Evolutionary conservation across 1,140 invertebrate genomes (phyloP).

Genomic region (Diabrotica virgifera): DNA sequence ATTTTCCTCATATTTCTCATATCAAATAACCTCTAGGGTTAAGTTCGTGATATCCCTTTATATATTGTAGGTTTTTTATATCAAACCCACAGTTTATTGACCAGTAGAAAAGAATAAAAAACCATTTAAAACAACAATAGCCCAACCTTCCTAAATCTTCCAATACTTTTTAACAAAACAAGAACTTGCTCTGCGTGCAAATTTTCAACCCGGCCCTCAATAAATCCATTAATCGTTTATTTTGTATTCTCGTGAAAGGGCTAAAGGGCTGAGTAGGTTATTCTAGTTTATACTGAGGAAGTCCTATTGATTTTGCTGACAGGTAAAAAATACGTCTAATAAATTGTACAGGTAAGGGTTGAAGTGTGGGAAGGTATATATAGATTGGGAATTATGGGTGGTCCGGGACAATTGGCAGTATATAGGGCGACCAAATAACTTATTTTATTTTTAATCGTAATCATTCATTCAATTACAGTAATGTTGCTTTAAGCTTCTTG

Average conservation of each 20-base stretch:
- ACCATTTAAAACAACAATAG: no score
- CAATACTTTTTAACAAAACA: neutral
- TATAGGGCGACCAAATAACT: no score
- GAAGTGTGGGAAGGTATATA: conserved; percentile 1
- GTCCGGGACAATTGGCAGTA: neutral
- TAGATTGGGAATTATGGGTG: conserved; percentile 1
- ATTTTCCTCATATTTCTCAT: no score
- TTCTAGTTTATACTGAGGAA: neutral
- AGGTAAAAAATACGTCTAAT: conserved; percentile 2
- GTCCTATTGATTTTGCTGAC: neutral
- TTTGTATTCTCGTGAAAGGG: neutral
- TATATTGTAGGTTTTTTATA: no score
- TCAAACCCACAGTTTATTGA: no score
- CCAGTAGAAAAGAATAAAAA: no score
- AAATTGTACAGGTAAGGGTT: neutral
- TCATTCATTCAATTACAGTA: no score
- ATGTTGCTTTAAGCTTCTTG: no score
- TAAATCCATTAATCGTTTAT: neutral
- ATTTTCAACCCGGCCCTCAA: neutral
- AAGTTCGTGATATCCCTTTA: no score
- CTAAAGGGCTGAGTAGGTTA: neutral
- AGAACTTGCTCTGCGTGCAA: neutral
- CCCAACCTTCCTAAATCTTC: no score
- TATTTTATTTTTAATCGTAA: no score
- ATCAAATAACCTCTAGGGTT: no score